Conservation (phyloP, 2,888 invertebrate species). For the Andrena minutula region DNA sequence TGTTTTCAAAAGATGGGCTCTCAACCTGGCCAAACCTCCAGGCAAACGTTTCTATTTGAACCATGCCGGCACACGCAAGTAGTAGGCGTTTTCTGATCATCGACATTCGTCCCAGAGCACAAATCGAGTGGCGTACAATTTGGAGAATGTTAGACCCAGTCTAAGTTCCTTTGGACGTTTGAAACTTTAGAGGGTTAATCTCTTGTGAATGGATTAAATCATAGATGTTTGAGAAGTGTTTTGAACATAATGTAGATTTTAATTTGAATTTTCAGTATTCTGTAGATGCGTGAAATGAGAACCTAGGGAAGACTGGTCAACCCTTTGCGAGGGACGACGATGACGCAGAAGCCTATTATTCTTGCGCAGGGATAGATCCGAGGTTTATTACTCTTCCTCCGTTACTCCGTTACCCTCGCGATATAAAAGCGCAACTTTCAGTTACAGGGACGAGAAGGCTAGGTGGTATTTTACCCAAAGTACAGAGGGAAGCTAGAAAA, state of each 20-base stretch:
- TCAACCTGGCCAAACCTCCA: constrained; percentile 50
- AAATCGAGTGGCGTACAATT: background rate
- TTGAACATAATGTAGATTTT: too few relatives aligned
- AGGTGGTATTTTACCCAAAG: background rate
- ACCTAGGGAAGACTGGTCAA: constrained; percentile 9
- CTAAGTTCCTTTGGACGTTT: too few relatives aligned
- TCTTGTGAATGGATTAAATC: background rate
- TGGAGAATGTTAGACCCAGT: background rate
- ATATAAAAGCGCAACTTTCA: background rate
- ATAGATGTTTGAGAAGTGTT: background rate
- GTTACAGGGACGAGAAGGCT: background rate
- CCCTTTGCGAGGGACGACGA: background rate
- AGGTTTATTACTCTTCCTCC: constrained; percentile 15
- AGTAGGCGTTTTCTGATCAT: constrained; percentile 18
- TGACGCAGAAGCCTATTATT: constrained; percentile 9
- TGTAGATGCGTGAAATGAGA: constrained; percentile 26
- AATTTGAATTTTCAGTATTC: too few relatives aligned
- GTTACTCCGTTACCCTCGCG: background rate
- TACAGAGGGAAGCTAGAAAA: background rate
- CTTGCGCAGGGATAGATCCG: background rate
- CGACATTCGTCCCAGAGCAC: background rate
- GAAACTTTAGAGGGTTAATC: too few relatives aligned
- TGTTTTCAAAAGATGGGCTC: constrained; percentile 70
- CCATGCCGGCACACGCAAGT: background rate
- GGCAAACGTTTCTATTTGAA: background rate